Conservation (phyloP, 2,888 invertebrate species). For the Drosophila parthenogenetica region DNA sequence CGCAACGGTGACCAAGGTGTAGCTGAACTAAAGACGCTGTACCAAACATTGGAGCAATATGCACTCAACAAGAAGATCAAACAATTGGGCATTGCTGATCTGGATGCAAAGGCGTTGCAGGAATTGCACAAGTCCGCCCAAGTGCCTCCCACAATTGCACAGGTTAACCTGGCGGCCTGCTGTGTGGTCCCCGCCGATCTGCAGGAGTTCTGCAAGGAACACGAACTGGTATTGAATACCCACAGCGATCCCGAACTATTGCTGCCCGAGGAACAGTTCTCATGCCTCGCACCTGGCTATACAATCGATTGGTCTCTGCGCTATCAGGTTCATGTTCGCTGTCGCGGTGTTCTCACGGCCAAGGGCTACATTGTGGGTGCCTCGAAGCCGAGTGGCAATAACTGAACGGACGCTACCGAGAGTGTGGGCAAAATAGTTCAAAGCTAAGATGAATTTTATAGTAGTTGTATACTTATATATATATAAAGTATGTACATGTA, state of each 20-base stretch:
- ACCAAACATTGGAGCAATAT: constrained; percentile 91
- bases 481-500: constrained; percentile 30
- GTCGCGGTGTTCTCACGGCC: constrained; percentile 94
- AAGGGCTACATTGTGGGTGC: constrained; percentile 92
- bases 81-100: constrained; percentile 94
- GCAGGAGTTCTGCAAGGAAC: constrained; percentile 94
- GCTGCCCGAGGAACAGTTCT: constrained; percentile 87
- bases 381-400: constrained; percentile 55
- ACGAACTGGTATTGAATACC: constrained; percentile 96
- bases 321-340: constrained; percentile 95
- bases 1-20: constrained; percentile 85
- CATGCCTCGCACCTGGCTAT: constrained; percentile 85
- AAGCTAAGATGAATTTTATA: constrained; percentile 60
- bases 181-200: constrained; percentile 97
- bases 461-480: constrained; percentile 32
- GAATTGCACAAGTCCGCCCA: constrained; percentile 91
- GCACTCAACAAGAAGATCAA: constrained; percentile 88
- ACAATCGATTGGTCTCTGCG: constrained; percentile 92
- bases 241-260: constrained; percentile 94
- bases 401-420: constrained; percentile 27
- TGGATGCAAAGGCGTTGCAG: constrained; percentile 92
- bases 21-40: constrained; percentile 90
- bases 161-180: constrained; percentile 96
- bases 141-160: constrained; percentile 94
- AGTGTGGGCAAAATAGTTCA: constrained; percentile 32